Evolutionary conservation across 2,797 vertebrate genomes (phyloP), one percentile per base, ranked within the genome.

Genomic region (Oceanodroma leucorhoa): DNA sequence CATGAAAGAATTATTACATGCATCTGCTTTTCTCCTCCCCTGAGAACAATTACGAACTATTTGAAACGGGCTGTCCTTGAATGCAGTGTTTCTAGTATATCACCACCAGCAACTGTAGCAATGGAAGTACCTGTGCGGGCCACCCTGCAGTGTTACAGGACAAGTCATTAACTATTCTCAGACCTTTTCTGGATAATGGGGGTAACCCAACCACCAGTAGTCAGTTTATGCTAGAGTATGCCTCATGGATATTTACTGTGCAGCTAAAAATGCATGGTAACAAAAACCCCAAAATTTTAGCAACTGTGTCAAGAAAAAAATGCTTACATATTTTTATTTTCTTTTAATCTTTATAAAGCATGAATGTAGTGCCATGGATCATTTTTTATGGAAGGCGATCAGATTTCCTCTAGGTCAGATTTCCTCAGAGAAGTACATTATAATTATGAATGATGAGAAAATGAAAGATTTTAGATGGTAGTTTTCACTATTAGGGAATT

Each of bases 31-130:
- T 91, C 58, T 83, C 2, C 29, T 91, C 60, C 54, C 40, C 30
- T 40, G 69, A 62, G 90, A 91, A 66, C 73, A 82, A 34, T 89
- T 95, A 72, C 23, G 41, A 77, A 50, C 57, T 48, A 17, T 65
- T 93, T 86, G 72, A 45, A 84, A 81, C 90, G 83, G 73, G 26
- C 90, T 87, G 58, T 89, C 73, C 80, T 89, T 95, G 90, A 92
- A 53, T 32, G 43, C 30, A 48, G 29, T 73, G 14, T 89, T 85
- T 89, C 64, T 89, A 6, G 26, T 43, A 2, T 73, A 18, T 71
- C 87, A 62, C 36, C 58, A 51, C 62, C 65, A 82, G 40, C 38
- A 70, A 22, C 89, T 54, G 60, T 10, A 80, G 71, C 23, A 1
- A 14, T 61, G 51, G 43, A 81, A 51, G 71, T 41, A 62, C 51